Evolutionary conservation across 2,113 vertebrate species (phyloP).

Genomic region (Sula dactylatra): DNA sequence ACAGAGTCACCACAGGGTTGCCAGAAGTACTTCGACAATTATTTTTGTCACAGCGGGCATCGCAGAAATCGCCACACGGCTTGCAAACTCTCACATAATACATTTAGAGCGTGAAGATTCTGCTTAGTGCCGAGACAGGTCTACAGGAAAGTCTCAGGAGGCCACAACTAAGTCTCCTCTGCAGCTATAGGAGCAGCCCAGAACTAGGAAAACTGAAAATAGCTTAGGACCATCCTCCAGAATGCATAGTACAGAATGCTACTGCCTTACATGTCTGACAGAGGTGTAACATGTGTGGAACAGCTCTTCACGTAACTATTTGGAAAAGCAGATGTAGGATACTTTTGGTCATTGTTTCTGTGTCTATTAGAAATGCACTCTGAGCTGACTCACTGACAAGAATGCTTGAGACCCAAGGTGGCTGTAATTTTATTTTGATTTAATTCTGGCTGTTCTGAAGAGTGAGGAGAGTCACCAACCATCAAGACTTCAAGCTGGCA

Average conservation of each 20-base stretch:
- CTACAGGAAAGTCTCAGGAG: not conserved
- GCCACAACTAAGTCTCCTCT: not conserved
- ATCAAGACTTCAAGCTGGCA: not conserved
- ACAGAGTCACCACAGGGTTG: not conserved
- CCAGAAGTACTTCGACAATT: not conserved
- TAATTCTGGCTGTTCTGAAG: not conserved
- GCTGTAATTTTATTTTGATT: not conserved
- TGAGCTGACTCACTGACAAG: not conserved
- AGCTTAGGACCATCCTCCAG: not conserved
- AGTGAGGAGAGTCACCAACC: not conserved
- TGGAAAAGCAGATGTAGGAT: not conserved
- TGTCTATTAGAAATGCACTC: not conserved
- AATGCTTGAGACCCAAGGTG: not conserved
- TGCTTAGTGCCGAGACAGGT: not conserved
- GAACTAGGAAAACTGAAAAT: not conserved
- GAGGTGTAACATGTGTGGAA: not conserved
- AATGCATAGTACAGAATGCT: not conserved
- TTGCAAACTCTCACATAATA: not conserved
- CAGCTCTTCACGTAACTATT: not conserved
- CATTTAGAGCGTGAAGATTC: not conserved
- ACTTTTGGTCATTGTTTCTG: not conserved
- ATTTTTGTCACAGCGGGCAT: not conserved
- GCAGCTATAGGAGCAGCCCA: not conserved
- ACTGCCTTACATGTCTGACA: not conserved
- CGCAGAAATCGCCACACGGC: too few relatives aligned